phyloP scores from a whole-genome alignment of 2,888 invertebrate species.

The Anorthoa munda region DNA sequence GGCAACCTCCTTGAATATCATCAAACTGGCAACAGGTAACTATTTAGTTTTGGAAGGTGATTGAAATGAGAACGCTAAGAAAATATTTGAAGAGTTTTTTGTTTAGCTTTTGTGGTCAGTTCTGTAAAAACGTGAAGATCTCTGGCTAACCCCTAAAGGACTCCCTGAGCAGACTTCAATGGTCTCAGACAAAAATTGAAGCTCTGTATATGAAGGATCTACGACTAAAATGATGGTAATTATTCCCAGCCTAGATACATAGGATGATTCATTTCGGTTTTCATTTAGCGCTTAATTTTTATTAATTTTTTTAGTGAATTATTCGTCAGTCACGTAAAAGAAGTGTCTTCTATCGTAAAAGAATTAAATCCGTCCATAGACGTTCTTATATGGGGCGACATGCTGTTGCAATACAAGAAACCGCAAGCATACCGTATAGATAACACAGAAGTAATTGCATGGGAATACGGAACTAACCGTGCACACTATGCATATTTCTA shows the following conservation, averaged over 20 bases:
- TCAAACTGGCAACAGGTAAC: no score
- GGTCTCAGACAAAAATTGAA: not conserved
- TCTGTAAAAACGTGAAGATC: no score
- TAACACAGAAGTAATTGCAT: slow-evolving; percentile 93
- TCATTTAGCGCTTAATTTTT: not conserved
- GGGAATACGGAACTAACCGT: slow-evolving; percentile 91
- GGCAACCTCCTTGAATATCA: no score
- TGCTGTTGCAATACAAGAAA: slow-evolving; percentile 91
- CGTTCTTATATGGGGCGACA: slow-evolving; percentile 96
- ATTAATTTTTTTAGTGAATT: slow-evolving; percentile 85
- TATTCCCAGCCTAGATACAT: not conserved
- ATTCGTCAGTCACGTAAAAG: slow-evolving; percentile 92
- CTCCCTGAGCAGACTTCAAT: no score
- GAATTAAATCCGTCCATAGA: slow-evolving; percentile 87
- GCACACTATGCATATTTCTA: slow-evolving; percentile 76
- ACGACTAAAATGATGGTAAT: not conserved
- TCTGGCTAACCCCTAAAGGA: no score
- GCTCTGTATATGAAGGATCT: no score
- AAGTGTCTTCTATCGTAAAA: slow-evolving; percentile 87
- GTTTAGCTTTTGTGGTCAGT: no score
- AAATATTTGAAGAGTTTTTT: no score
- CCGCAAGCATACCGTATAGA: slow-evolving; percentile 82
- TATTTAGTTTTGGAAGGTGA: no score
- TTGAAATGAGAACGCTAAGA: no score
- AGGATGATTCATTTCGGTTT: no score